Evolutionary conservation across 2,888 invertebrate species (phyloP), one percentile per base, ranked within the genome.

Genomic region (Ophion obscuratus): DNA sequence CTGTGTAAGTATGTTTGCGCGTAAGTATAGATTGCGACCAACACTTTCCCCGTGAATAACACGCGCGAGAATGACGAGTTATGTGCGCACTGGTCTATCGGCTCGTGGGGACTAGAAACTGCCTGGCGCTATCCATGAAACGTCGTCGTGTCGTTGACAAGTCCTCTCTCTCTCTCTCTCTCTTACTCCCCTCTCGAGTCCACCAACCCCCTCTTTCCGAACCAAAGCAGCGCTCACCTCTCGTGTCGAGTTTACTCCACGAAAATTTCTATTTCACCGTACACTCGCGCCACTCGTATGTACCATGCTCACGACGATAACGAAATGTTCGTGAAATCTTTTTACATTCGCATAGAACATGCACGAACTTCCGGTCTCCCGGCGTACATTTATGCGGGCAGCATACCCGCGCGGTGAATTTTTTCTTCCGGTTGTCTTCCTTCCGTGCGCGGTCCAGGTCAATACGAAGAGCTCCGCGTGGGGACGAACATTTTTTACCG

Each of bases 41-140:
- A 66, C 76, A 84, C 85, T 87, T 82, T 75, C 86, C 70, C 80
- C 85, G 78, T 87, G 40, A 83, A 76, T 79, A 85, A 44, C 62
- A 77, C 76, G 79, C 80, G 62, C 59, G 62, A 74, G 67, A 31
- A 67, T 31, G 47, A 62, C 83, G 71, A 70, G 10, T n/a, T 74
- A 85, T 47, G 64, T 67, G 85, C 71, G 80, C 76, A 68, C 77
- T 81, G 81, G 80, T 36, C 86, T 81, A 86, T 86, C 73, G 86
- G 83, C 86, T 68, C 86, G 83, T 79, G 85, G 85, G 83, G 88
- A 91, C 89, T 89, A 91, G 88, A 90, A 89, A 89, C 89, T 79
- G 81, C 84, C 79, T 90, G 88, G 85, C 88, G 89, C 89, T 90
- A 88, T 79, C 88, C 85, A 89, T 90, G 87, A 88, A 89, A 91